A percentile compares a stretch with the other conserved stretches of the same genome.
These are phyloP conservation scores for Tympanoctomys barrerae DNA, from an alignment of 2,797 vertebrate genomes.

Conservation along the genomic window DNA sequence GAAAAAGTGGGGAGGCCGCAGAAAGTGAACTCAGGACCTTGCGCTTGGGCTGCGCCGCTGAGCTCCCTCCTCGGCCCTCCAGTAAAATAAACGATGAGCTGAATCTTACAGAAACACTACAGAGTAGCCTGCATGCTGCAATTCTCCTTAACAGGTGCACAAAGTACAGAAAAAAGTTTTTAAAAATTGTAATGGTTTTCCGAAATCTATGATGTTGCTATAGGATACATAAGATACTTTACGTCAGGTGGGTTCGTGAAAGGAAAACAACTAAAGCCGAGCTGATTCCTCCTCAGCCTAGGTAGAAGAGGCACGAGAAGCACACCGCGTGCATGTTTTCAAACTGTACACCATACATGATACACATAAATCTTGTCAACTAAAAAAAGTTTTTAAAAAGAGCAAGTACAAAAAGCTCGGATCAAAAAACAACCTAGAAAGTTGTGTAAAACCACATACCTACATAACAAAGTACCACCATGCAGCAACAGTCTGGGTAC, in stretches of 20 bases:
- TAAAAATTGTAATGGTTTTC: not conserved
- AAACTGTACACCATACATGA: not conserved
- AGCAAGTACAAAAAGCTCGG: not conserved
- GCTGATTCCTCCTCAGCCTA: not conserved
- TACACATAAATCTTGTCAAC: not conserved
- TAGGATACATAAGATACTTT: rapidly evolving
- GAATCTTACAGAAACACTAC: not conserved
- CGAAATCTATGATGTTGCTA: not conserved
- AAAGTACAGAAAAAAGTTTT: not conserved
- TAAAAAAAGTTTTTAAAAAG: not conserved
- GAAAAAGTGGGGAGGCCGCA: no score
- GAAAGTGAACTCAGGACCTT: no score
- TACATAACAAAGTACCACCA: not conserved
- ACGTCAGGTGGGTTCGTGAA: not conserved
- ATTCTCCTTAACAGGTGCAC: not conserved
- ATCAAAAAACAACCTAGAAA: not conserved
- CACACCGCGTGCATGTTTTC: not conserved
- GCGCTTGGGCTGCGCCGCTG: no score
- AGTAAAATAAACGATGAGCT: not conserved
- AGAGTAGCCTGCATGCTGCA: not conserved
- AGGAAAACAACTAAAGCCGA: not conserved
- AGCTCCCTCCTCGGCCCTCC: not conserved
- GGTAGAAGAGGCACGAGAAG: not conserved
- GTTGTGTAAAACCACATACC: not conserved
- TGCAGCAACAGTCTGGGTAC: not conserved